A percentile compares a stretch with the other conserved stretches of the same genome.
These are phyloP conservation scores for Lasiurus cinereus DNA, from an alignment of 2,113 vertebrate species.

Conservation along the genomic window DNA sequence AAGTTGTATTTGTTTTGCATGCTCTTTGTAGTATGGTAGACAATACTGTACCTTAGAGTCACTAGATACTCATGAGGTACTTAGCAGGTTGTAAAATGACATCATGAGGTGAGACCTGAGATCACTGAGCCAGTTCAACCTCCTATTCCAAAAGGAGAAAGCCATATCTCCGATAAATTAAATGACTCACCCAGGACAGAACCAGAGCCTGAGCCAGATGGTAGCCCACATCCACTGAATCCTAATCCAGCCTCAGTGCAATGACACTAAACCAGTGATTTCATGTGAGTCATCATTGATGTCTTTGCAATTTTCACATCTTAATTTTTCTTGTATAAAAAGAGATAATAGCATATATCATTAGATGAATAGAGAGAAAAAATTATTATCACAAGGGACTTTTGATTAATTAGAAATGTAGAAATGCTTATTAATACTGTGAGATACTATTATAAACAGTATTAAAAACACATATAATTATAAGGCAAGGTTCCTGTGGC, in stretches of 20 bases:
- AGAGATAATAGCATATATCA: neutral
- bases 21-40: neutral
- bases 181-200: neutral
- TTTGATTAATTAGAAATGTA: slow-evolving; percentile 40
- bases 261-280: neutral
- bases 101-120: neutral
- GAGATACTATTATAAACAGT: slow-evolving; percentile 49
- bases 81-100: neutral
- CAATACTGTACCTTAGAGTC: neutral
- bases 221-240: neutral
- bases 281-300: neutral
- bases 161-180: neutral
- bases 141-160: slow-evolving; percentile 13
- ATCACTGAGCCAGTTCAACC: neutral
- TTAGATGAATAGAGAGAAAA: slow-evolving; percentile 37
- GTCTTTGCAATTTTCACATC: slow-evolving; percentile 45
- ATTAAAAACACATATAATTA: slow-evolving; percentile 6
- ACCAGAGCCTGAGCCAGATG: neutral
- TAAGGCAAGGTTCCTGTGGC: neutral
- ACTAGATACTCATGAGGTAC: neutral
- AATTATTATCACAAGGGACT: slow-evolving; percentile 27
- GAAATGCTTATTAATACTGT: slow-evolving; percentile 18
- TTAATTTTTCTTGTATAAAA: slow-evolving; percentile 30
- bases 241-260: neutral
- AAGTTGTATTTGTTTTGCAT: slow-evolving; percentile 30